Conservation (phyloP, 2,888 invertebrate genomes). For the Amblyjoppa proteus region DNA sequence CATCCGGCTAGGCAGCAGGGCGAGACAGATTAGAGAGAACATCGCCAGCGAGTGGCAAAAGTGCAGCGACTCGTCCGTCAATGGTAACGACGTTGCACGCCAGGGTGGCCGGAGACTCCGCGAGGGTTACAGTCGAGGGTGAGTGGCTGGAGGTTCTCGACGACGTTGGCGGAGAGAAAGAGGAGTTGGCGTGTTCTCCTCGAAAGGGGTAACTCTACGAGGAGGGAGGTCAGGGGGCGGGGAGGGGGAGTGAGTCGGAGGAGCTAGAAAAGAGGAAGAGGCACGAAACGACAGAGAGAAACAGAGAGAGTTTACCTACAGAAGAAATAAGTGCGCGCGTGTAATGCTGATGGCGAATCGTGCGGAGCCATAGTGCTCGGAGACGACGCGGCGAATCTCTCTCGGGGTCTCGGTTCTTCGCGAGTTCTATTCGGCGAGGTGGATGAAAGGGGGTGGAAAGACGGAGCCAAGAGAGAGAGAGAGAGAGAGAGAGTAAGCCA, state of each 20-base stretch:
- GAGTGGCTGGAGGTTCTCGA: slow-evolving; percentile 32
- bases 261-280: slow-evolving; percentile 53
- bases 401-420: slow-evolving; percentile 53
- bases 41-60: slow-evolving; percentile 45
- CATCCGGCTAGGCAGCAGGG: slow-evolving; percentile 15
- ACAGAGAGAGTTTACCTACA: slow-evolving; percentile 78
- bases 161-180: slow-evolving; percentile 31
- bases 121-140: slow-evolving; percentile 55
- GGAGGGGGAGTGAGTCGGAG: slow-evolving; percentile 59
- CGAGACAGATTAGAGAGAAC: slow-evolving; percentile 34
- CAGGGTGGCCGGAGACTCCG: slow-evolving; percentile 61
- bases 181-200: slow-evolving; percentile 71
- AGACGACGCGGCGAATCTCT: slow-evolving; percentile 61
- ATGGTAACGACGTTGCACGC: slow-evolving; percentile 37
- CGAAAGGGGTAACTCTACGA: slow-evolving; percentile 61
- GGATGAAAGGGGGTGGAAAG: slow-evolving; percentile 69
- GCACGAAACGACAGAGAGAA: slow-evolving; percentile 24
- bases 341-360: slow-evolving; percentile 83
- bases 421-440: slow-evolving; percentile 70
- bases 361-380: slow-evolving; percentile 68
- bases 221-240: slow-evolving; percentile 62
- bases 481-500: slow-evolving; percentile 41
- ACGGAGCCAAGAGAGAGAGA: slow-evolving; percentile 17
- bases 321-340: slow-evolving; percentile 82
- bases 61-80: slow-evolving; percentile 22